These are phyloP conservation scores for Thecophora atra DNA, from an alignment of 2,888 invertebrate species.

Conservation along the genomic window DNA sequence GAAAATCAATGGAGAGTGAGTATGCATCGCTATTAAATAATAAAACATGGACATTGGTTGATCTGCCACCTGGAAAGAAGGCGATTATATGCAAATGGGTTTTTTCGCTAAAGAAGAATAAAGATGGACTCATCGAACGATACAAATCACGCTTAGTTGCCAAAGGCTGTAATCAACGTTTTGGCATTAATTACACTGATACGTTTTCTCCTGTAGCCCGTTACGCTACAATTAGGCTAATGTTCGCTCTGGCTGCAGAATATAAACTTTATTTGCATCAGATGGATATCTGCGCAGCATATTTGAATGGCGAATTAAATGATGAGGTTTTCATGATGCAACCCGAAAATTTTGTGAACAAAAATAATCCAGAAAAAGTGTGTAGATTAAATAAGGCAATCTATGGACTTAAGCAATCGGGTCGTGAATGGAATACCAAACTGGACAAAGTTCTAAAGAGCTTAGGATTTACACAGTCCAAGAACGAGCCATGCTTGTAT, in stretches of 20 bases:
- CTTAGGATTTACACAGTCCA: neutral
- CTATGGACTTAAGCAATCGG: slow-evolving; percentile 13
- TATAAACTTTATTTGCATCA: slow-evolving; percentile 32
- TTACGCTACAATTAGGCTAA: slow-evolving; percentile 29
- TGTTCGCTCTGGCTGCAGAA: slow-evolving; percentile 33
- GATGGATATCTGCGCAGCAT: slow-evolving; percentile 25
- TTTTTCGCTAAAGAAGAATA: slow-evolving; percentile 36
- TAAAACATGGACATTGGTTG: slow-evolving; percentile 35
- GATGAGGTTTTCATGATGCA: slow-evolving; percentile 29
- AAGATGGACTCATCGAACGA: slow-evolving; percentile 35
- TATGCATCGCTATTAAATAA: slow-evolving; percentile 37
- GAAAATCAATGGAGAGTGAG: slow-evolving; percentile 38
- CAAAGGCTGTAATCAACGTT: neutral
- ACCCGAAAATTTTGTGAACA: neutral
- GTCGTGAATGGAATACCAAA: neutral
- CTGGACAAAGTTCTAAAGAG: no score
- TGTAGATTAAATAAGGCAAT: neutral
- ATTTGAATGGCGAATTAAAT: slow-evolving; percentile 22
- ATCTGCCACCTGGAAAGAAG: slow-evolving; percentile 34
- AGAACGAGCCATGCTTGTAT: slow-evolving; percentile 42
- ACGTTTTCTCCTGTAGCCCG: neutral
- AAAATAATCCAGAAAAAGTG: neutral
- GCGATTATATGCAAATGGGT: slow-evolving; percentile 44
- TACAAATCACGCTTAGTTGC: slow-evolving; percentile 36
- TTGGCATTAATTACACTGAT: no score